phyloP scores from a whole-genome alignment of 2,797 vertebrate species.

The Cynodonichthys magdalenae region DNA sequence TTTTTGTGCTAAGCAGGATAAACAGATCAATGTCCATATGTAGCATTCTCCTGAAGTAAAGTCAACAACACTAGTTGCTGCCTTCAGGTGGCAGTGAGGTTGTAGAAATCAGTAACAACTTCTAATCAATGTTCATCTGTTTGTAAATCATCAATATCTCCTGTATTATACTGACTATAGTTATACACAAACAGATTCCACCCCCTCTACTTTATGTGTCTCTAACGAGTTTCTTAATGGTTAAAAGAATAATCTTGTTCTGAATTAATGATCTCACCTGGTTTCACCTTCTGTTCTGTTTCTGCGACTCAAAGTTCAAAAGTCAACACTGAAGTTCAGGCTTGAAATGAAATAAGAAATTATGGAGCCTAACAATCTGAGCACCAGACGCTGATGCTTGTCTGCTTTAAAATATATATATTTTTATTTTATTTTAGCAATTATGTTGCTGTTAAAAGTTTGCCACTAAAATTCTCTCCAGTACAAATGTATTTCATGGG shows the following conservation, averaged over 20 bases:
- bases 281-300: too few species aligned
- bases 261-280: too few species aligned
- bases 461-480: too few species aligned
- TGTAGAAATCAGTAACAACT: not conserved
- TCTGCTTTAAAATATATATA: not conserved
- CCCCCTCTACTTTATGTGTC: not conserved
- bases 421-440: not conserved
- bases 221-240: not conserved
- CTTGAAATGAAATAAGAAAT: not conserved
- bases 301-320: not conserved
- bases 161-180: not conserved
- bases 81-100: not conserved
- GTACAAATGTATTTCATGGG: too few species aligned
- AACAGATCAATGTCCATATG: too few species aligned
- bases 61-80: not conserved
- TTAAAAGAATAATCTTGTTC: not conserved
- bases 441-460: too few species aligned
- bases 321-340: too few species aligned
- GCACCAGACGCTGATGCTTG: not conserved
- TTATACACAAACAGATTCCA: not conserved
- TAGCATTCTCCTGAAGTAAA: conserved; percentile 14
- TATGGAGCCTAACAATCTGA: not conserved
- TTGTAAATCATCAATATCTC: not conserved
- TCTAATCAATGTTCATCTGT: not conserved
- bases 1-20: too few species aligned